These are phyloP conservation scores for Pangasius larnaudii DNA, from an alignment of 2,797 vertebrate species.

Conservation along the genomic window DNA sequence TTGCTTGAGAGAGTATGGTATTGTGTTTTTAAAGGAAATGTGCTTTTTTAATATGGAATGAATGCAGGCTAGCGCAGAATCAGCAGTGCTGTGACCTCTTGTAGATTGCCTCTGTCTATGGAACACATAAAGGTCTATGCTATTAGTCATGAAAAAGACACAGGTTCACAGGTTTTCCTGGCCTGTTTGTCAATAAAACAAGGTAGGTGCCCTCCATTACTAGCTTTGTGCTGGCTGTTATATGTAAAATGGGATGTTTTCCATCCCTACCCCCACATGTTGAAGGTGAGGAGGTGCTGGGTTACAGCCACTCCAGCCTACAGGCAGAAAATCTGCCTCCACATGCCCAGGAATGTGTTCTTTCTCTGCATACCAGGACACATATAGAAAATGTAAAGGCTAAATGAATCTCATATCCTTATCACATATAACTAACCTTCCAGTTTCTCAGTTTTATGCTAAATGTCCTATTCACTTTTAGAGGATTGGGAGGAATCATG, in stretches of 20 bases:
- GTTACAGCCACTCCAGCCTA: slow-evolving; percentile 64
- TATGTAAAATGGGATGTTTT: slow-evolving; percentile 20
- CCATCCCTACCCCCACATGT: slow-evolving; percentile 26
- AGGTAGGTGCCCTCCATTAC: not conserved
- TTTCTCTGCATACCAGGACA: slow-evolving; percentile 41
- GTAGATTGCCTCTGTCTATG: not conserved
- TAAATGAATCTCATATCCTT: not conserved
- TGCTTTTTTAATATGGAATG: not conserved
- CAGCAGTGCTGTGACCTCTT: not conserved
- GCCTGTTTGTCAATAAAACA: slow-evolving; percentile 27
- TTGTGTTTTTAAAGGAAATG: not conserved
- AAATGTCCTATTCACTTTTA: not conserved
- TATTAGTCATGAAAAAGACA: slow-evolving; percentile 5
- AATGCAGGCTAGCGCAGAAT: not conserved
- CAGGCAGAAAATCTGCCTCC: slow-evolving; percentile 67
- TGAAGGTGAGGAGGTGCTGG: slow-evolving; percentile 57
- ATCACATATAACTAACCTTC: not conserved
- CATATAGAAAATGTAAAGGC: not conserved
- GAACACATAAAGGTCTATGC: not conserved
- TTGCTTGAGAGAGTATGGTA: not conserved
- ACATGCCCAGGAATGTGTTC: slow-evolving; percentile 74
- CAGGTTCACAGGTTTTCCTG: not conserved
- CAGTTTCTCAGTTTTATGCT: not conserved
- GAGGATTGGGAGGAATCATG: not conserved
- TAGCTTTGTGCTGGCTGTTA: not conserved